Evolutionary conservation across 2,888 invertebrate genomes (phyloP).

Genomic region (Dermolepida albohirtum): DNA sequence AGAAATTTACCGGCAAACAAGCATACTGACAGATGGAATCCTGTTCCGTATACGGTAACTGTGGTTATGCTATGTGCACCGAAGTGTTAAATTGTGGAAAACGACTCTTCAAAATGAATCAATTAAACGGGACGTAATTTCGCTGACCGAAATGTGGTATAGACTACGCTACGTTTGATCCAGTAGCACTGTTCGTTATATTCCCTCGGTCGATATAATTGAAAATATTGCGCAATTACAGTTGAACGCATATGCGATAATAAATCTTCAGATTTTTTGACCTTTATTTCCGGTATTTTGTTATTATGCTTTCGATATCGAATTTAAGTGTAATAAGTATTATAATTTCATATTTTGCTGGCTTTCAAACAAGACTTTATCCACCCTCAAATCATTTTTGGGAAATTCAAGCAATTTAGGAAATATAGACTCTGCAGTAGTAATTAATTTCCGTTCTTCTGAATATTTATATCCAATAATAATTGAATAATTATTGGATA

Average conservation of each 20-base stretch:
- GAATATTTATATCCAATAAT: no score
- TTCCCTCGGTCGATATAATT: slow-evolving; percentile 28
- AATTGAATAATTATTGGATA: no score
- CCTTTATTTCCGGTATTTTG: slow-evolving; percentile 17
- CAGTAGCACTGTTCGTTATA: slow-evolving; percentile 25
- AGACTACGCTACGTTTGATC: slow-evolving; percentile 31
- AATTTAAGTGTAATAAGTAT: slow-evolving; percentile 1
- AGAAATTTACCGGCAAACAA: slow-evolving; percentile 6
- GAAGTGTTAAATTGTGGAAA: slow-evolving; percentile 44
- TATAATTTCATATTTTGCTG: background rate
- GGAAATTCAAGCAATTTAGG: no score
- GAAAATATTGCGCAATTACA: slow-evolving; percentile 29
- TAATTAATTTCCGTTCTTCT: no score
- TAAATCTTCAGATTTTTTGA: slow-evolving; percentile 30
- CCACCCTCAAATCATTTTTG: no score
- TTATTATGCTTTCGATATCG: slow-evolving; percentile 19
- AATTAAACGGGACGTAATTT: slow-evolving; percentile 43
- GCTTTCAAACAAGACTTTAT: background rate
- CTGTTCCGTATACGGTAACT: slow-evolving; percentile 7
- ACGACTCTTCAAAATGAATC: slow-evolving; percentile 43
- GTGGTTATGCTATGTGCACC: slow-evolving; percentile 33
- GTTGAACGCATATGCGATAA: slow-evolving; percentile 24
- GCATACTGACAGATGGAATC: background rate
- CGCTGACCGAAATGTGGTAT: slow-evolving; percentile 37
- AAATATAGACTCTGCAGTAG: no score